phyloP scores from a whole-genome alignment of 2,888 invertebrate species.

The Dolomedes plantarius region DNA sequence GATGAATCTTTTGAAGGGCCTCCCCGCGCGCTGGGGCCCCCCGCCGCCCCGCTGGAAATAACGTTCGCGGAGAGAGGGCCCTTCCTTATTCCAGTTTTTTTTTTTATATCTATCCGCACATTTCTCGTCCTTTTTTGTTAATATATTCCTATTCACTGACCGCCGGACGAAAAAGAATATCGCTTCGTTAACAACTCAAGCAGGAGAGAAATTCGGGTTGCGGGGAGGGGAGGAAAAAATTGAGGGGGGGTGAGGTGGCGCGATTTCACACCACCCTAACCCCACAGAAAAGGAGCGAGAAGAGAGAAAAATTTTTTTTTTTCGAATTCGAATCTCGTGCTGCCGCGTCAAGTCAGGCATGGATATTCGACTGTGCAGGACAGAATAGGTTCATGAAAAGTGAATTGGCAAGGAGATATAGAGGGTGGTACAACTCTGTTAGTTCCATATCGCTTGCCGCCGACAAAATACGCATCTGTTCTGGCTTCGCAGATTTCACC shows the following conservation, averaged over 20 bases:
- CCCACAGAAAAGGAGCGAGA: slow-evolving; percentile 43
- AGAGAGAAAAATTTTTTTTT: not conserved
- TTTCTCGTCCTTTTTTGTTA: slow-evolving; percentile 25
- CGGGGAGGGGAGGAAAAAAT: not conserved
- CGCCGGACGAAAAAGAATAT: slow-evolving; percentile 39
- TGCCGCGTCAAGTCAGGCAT: slow-evolving; percentile 49
- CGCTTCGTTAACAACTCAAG: slow-evolving; percentile 58
- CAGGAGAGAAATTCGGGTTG: not conserved
- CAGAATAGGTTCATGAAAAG: slow-evolving; percentile 47
- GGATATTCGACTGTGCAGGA: slow-evolving; percentile 56
- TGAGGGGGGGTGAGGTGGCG: slow-evolving; percentile 2
- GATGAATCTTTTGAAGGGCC: slow-evolving; percentile 63
- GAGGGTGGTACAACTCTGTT: slow-evolving; percentile 58
- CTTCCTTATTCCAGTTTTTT: slow-evolving; percentile 49
- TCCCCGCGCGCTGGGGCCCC: slow-evolving; percentile 11
- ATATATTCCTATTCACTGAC: slow-evolving; percentile 53
- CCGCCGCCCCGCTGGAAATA: slow-evolving; percentile 39
- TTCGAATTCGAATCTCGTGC: slow-evolving; percentile 50
- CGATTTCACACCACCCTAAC: slow-evolving; percentile 68
- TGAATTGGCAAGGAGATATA: slow-evolving; percentile 34
- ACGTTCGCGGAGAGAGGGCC: slow-evolving; percentile 30
- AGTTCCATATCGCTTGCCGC: slow-evolving; percentile 60
- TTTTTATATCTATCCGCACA: slow-evolving; percentile 13
- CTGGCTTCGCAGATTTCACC: slow-evolving; percentile 36
- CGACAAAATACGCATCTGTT: slow-evolving; percentile 47